Percentiles rank a stretch among this genome's conserved stretches.
Evolutionary conservation across 2,113 vertebrate genomes (phyloP).

Genomic region (Gymnocephalus cernua): DNA sequence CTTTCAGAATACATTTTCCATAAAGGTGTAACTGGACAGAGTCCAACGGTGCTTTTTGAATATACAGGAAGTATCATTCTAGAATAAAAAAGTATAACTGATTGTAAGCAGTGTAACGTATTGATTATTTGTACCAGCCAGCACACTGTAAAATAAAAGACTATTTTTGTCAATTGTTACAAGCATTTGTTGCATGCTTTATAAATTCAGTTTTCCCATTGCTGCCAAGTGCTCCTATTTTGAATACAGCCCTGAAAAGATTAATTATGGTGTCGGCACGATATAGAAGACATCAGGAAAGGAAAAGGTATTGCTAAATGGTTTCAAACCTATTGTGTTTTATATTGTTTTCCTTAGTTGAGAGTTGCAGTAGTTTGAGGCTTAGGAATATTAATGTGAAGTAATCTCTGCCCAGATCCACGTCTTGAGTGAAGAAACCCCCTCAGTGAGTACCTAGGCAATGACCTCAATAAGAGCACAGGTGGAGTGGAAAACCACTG

Average conservation of each 20-base stretch:
- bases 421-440: conserved; percentile 18
- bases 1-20: background rate
- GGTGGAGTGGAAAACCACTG: conserved; percentile 43
- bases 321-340: background rate
- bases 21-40: background rate
- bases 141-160: background rate
- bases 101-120: conserved; percentile 3
- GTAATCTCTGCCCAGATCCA: background rate
- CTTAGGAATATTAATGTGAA: background rate
- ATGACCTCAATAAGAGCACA: conserved; percentile 66
- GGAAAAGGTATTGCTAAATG: background rate
- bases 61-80: background rate
- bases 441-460: conserved; percentile 28
- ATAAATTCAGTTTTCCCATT: background rate
- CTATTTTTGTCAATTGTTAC: conserved; percentile 12
- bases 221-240: conserved; percentile 17
- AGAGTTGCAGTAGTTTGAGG: background rate
- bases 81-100: background rate
- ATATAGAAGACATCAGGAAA: background rate
- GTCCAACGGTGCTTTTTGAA: background rate
- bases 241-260: background rate
- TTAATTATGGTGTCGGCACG: background rate
- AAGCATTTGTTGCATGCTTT: conserved; percentile 20
- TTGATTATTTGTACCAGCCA: conserved; percentile 17
- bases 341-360: background rate